Evolutionary conservation across 2,797 vertebrate genomes (phyloP).

Genomic region (Etheostoma nigrum): DNA sequence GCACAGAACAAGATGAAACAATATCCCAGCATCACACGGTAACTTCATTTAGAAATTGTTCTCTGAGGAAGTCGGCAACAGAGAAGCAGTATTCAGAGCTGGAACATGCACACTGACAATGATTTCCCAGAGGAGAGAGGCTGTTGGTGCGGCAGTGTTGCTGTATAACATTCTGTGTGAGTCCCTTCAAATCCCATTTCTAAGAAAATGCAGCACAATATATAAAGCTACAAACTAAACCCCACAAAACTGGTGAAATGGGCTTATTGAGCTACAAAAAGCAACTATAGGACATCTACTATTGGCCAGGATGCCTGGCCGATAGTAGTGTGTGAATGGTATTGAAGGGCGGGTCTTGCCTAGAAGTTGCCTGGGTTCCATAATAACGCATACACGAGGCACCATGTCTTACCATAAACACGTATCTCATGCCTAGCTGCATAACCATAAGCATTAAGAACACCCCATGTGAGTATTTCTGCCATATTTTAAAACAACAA

Average conservation of each 20-base stretch:
- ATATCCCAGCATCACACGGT: conserved; percentile 35
- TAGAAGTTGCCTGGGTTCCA: not conserved
- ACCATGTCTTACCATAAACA: not conserved
- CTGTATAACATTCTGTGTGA: conserved; percentile 31
- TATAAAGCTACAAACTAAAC: not conserved
- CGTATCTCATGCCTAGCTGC: not conserved
- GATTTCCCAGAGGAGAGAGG: conserved; percentile 58
- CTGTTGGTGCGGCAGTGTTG: conserved; percentile 34
- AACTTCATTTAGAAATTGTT: conserved; percentile 51
- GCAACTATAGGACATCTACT: not conserved
- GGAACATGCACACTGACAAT: conserved; percentile 38
- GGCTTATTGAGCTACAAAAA: not conserved
- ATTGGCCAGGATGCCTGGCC: no score
- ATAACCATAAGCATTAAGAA: not conserved
- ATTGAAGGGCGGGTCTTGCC: no score
- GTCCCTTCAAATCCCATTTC: conserved; percentile 24
- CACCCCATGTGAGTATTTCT: not conserved
- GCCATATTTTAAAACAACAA: conserved; percentile 11
- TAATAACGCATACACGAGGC: no score
- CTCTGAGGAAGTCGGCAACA: conserved; percentile 20
- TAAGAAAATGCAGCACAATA: conserved; percentile 23
- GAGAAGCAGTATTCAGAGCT: conserved; percentile 47
- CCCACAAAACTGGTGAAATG: not conserved
- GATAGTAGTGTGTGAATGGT: no score
- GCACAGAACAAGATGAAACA: conserved; percentile 46